These are phyloP conservation scores for Porites evermanni DNA, from an alignment of 92 coral and sea anemone genomes.

Conservation along the genomic window DNA sequence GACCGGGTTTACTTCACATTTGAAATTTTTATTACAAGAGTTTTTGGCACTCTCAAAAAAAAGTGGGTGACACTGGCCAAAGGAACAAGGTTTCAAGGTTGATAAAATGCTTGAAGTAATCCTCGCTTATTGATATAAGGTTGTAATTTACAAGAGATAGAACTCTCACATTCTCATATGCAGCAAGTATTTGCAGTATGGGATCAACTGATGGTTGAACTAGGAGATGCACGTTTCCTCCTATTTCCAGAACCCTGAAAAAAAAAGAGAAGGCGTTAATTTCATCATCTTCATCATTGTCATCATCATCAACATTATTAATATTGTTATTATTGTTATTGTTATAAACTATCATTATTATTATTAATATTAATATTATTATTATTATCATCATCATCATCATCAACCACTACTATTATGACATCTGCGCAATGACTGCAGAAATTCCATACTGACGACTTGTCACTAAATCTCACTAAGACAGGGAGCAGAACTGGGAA, in stretches of 20 bases:
- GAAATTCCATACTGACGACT: too few relatives aligned
- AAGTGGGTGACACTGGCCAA: neutral
- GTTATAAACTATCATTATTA: too few relatives aligned
- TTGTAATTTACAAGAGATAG: neutral
- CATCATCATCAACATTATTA: too few relatives aligned
- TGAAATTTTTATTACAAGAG: neutral
- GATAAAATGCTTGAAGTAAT: neutral
- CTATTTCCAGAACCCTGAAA: neutral
- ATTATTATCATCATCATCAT: neutral
- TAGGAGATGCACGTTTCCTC: neutral
- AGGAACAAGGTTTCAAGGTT: neutral
- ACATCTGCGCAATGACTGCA: too few relatives aligned
- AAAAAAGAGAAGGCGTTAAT: neutral
- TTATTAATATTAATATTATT: too few relatives aligned
- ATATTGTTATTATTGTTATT: too few relatives aligned
- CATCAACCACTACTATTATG: too few relatives aligned
- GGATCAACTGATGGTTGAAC: neutral
- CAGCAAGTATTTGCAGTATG: neutral
- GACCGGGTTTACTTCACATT: neutral
- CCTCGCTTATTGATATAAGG: neutral
- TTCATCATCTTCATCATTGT: too few relatives aligned
- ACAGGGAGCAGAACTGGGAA: neutral
- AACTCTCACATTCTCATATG: neutral
- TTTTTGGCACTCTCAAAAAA: neutral
- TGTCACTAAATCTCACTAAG: too few relatives aligned